Base-by-base conservation (phyloP, 2,888 invertebrate genomes). In the Acholoe squamosa region DNA sequence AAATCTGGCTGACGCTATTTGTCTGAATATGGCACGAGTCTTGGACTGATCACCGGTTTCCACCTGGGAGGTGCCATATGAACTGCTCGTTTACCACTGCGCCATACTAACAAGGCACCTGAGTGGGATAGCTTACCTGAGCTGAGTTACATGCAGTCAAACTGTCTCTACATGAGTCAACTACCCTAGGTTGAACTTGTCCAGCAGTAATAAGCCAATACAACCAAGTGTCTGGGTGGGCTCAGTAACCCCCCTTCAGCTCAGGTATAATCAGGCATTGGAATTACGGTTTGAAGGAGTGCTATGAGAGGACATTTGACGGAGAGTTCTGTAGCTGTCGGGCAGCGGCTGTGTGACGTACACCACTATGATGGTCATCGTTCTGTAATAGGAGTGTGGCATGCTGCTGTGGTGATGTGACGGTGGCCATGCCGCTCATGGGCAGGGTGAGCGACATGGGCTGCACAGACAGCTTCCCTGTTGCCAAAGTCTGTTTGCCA, bases 391-490 rank as follows among this genome's bases (percentile, higher is more conserved):
- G 31, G 28, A 86, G 28, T 28, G 86, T 86, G 0, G 86, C 86
- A 25, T 86, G 86, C 54, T 86, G 86, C 54, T 86, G 86, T 7
- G 54, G 52, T 1, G 86, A 86, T 0, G 86, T 54, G 22, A 86
- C 54, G 1, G 84, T 84, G 54, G 86, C 25, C 43, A 80, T n/a
- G 31, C 71, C 71, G 28, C 28, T 33, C 31, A 90, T 56, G 12
- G 90, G 90, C 22, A 90, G 84, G 33, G 90, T 90, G 28, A 90
- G 43, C 19, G 90, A 90, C 51, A 90, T 52, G 22, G 90, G 90
- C 77, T 89, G 89, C 89, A 89, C 76, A 25, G 89, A 56, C 25
- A 89, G 28, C 76, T 89, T 89, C 33, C 90, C 84, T 7, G 90
- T 86, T 7, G 90, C 86, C 67, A 90, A 54, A 5, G 90, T 90